Conservation (phyloP, 2,113 vertebrate genomes). For the Urocitellus parryii region DNA sequence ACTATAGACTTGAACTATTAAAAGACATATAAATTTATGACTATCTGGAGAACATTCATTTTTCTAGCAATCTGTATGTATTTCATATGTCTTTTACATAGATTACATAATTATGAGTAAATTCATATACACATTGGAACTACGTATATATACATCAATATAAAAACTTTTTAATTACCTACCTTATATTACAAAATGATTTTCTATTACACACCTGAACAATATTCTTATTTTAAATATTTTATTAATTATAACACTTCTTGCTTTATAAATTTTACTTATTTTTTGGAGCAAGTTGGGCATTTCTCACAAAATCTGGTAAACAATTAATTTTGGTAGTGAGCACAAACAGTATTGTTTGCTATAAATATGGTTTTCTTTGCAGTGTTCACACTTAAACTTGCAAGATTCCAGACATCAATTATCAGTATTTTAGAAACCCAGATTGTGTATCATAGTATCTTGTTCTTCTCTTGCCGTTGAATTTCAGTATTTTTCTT, state of each 20-base stretch:
- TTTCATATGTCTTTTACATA: background rate
- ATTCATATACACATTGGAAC: background rate
- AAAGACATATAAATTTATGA: background rate
- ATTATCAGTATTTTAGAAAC: background rate
- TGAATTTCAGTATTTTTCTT: background rate
- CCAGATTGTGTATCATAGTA: background rate
- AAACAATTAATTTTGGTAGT: background rate
- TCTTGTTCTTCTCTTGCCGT: background rate
- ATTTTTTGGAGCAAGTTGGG: background rate
- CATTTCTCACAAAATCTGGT: background rate
- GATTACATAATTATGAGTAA: background rate
- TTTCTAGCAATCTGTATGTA: background rate
- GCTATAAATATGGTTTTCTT: background rate
- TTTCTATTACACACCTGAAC: background rate
- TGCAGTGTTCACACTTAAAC: background rate
- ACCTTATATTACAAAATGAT: background rate
- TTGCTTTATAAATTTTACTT: background rate
- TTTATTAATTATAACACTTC: slow-evolving; percentile 27
- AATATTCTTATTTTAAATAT: background rate
- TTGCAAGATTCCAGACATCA: background rate
- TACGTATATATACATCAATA: background rate
- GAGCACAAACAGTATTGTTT: background rate
- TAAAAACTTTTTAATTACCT: background rate
- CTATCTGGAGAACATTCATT: background rate
- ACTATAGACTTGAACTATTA: background rate